Evolutionary conservation across 2,797 vertebrate species (phyloP).

Genomic region (Zenarchopterus dispar): DNA sequence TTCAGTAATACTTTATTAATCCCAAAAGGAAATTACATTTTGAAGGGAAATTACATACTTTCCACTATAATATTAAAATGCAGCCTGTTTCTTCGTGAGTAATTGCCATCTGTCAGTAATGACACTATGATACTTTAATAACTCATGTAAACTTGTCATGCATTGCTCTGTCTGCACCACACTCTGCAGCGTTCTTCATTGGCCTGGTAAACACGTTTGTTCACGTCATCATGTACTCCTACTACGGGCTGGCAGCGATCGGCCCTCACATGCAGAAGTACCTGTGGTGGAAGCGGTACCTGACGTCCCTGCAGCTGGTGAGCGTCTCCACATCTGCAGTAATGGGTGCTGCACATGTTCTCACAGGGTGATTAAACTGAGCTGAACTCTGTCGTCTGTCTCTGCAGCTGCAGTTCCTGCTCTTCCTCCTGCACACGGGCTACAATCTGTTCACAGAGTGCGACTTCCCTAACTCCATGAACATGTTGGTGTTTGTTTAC

Average conservation of each 20-base stretch:
- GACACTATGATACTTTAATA: background rate
- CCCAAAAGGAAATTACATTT: too few species aligned
- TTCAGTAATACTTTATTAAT: too few species aligned
- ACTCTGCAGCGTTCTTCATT: constrained; percentile 92
- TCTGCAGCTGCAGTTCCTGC: constrained; percentile 81
- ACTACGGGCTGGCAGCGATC: constrained; percentile 92
- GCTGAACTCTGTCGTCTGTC: background rate
- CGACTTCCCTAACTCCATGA: constrained; percentile 80
- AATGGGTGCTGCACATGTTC: background rate
- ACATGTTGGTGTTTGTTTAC: constrained; percentile 75
- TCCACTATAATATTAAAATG: too few species aligned
- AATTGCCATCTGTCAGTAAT: background rate
- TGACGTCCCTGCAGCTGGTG: constrained; percentile 96
- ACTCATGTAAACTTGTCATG: too few species aligned
- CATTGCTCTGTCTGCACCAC: constrained; percentile 5
- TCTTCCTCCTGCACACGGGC: constrained; percentile 79
- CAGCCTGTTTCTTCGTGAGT: too few species aligned
- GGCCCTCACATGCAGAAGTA: constrained; percentile 96
- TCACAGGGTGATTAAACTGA: background rate
- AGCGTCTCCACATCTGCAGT: constrained; percentile 48
- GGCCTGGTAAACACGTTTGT: constrained; percentile 93
- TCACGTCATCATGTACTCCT: constrained; percentile 95
- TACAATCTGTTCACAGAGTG: constrained; percentile 83
- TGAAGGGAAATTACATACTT: too few species aligned
- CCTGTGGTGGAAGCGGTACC: constrained; percentile 96